phyloP scores from a whole-genome alignment of 2,888 invertebrate genomes.

The Chloroclystis v-ata region DNA sequence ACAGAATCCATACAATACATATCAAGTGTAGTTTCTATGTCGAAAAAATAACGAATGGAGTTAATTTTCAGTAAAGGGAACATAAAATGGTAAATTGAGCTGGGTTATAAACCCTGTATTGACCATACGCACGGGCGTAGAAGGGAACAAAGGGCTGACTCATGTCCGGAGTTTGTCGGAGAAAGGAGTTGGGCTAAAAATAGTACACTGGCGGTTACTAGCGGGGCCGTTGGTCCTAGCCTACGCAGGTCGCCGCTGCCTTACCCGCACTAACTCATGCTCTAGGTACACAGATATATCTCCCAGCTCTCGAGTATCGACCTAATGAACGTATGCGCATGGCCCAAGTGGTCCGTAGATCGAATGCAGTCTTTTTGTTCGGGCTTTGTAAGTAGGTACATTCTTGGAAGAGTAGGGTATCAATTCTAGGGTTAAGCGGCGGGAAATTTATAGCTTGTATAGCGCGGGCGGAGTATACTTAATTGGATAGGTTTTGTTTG shows the following conservation, averaged over 20 bases:
- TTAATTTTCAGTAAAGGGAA: too few species aligned
- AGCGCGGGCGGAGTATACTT: too few species aligned
- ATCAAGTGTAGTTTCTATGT: too few species aligned
- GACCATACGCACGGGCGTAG: constrained; percentile 31
- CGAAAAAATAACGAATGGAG: too few species aligned
- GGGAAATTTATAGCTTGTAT: too few species aligned
- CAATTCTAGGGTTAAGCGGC: too few species aligned
- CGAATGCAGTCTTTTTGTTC: background rate
- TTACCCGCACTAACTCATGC: constrained; percentile 22
- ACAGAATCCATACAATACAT: too few species aligned
- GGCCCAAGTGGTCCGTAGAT: background rate
- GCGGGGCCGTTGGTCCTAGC: constrained; percentile 58
- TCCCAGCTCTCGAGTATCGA: constrained; percentile 15
- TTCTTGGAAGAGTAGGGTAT: too few species aligned
- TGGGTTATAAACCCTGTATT: constrained; percentile 20
- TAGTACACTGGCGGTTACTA: constrained; percentile 59
- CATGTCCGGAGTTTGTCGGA: constrained; percentile 63
- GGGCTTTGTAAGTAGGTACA: too few species aligned
- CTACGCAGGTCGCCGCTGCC: constrained; percentile 54
- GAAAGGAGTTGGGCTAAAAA: constrained; percentile 67
- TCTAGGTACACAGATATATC: constrained; percentile 33
- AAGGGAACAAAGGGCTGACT: constrained; percentile 70
- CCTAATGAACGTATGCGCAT: constrained; percentile 23
- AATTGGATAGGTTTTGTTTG: too few species aligned
- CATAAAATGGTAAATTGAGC: too few species aligned